These are phyloP conservation scores for Toxostoma redivivum DNA, from an alignment of 2,113 vertebrate species.

Conservation along the genomic window DNA sequence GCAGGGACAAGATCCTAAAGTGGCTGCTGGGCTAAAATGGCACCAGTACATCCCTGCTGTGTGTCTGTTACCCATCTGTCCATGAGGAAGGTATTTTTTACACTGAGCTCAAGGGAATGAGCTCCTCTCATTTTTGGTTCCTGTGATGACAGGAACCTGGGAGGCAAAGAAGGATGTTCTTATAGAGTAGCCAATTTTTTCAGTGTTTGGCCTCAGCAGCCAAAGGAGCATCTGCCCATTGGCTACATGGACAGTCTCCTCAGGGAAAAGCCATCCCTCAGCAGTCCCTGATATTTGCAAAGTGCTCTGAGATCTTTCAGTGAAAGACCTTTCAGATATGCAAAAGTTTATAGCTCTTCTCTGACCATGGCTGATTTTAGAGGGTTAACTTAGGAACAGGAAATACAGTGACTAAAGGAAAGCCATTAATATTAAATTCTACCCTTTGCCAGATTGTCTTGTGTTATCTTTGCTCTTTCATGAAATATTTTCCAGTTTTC, in stretches of 20 bases:
- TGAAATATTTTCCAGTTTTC: conserved; percentile 38
- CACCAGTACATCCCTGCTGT: background rate
- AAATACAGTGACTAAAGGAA: conserved; percentile 37
- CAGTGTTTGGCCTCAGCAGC: background rate
- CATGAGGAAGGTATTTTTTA: background rate
- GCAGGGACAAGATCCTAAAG: background rate
- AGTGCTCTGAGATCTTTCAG: background rate
- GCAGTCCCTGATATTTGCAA: background rate
- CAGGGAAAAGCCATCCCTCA: background rate
- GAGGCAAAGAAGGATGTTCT: background rate
- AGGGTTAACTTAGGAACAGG: conserved; percentile 47
- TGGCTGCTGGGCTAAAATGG: background rate
- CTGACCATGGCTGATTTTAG: background rate
- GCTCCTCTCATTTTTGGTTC: background rate
- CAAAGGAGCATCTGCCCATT: background rate
- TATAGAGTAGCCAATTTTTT: background rate
- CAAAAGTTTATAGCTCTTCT: background rate
- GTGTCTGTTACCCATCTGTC: background rate
- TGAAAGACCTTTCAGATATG: background rate
- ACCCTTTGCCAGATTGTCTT: conserved; percentile 26
- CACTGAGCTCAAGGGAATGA: background rate
- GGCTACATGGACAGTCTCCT: background rate
- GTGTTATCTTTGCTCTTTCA: conserved; percentile 50
- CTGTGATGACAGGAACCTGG: background rate
- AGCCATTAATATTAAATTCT: conserved; percentile 52